Conservation (phyloP, 2,797 vertebrate species). For the Poecile montanus region DNA sequence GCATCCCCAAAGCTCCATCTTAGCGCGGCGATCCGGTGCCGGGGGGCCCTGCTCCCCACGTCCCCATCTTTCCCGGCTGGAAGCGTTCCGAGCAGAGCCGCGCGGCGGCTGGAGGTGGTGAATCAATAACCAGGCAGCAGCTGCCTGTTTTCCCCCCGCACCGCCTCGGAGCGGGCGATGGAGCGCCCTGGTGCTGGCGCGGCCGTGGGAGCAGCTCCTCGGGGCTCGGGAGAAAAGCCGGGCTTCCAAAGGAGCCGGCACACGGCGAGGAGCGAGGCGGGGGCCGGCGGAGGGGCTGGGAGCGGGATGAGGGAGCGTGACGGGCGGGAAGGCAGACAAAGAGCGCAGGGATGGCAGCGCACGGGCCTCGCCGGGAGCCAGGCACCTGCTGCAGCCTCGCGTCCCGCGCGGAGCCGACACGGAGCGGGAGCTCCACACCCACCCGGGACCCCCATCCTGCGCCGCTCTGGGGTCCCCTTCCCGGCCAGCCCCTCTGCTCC, state of each 20-base stretch:
- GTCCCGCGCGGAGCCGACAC: neutral
- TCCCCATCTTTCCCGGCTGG: neutral
- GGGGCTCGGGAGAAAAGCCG: neutral
- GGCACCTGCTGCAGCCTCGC: conserved; percentile 39
- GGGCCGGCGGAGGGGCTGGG: neutral
- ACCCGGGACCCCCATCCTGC: neutral
- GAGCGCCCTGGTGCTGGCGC: neutral
- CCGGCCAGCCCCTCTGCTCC: neutral
- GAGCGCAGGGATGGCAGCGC: neutral
- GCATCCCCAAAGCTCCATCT: neutral
- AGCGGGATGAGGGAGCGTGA: neutral
- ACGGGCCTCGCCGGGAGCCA: neutral
- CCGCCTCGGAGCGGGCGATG: neutral
- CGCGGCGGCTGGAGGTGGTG: neutral
- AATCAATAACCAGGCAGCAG: conserved; percentile 41
- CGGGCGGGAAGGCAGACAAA: conserved; percentile 1
- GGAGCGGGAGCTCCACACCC: fast-evolving
- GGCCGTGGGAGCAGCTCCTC: neutral
- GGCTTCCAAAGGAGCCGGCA: neutral
- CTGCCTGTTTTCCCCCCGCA: neutral
- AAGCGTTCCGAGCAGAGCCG: neutral
- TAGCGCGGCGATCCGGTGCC: neutral
- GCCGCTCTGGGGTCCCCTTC: neutral
- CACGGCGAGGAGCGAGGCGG: neutral
- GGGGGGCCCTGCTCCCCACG: neutral